Conservation (phyloP, 37 sponge, comb jelly and placozoan species). For the Diacarnus erythraeanus region DNA sequence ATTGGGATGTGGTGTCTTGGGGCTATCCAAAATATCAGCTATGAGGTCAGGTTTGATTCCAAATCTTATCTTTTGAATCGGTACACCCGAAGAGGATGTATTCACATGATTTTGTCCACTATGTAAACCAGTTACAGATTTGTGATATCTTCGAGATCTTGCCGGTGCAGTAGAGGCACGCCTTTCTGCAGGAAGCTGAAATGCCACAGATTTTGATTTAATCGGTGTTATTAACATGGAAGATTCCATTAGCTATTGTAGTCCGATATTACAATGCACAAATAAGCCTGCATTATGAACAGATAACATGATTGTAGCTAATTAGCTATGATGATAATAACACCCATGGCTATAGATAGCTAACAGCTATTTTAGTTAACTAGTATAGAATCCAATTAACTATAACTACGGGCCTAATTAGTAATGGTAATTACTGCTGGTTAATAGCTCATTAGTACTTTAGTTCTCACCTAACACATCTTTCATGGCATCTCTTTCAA, state of each 20-base stretch:
- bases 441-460: neutral
- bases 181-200: neutral
- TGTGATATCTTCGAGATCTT: neutral
- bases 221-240: neutral
- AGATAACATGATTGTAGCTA: neutral
- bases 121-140: neutral
- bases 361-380: neutral
- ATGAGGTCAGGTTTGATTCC: slow-evolving; percentile 8
- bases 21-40: slow-evolving; percentile 17
- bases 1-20: slow-evolving; percentile 8
- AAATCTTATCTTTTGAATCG: neutral
- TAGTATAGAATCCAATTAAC: too few relatives aligned
- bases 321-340: neutral
- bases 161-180: neutral
- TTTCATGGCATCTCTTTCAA: neutral
- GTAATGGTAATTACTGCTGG: neutral
- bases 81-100: too few relatives aligned
- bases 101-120: too few relatives aligned
- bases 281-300: neutral
- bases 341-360: neutral
- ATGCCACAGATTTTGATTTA: neutral
- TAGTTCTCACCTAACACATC: neutral
- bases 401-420: neutral
- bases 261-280: too few relatives aligned
- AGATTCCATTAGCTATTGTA: neutral